These are phyloP conservation scores for Columba guinea DNA, from an alignment of 2,797 vertebrate species.

Conservation along the genomic window DNA sequence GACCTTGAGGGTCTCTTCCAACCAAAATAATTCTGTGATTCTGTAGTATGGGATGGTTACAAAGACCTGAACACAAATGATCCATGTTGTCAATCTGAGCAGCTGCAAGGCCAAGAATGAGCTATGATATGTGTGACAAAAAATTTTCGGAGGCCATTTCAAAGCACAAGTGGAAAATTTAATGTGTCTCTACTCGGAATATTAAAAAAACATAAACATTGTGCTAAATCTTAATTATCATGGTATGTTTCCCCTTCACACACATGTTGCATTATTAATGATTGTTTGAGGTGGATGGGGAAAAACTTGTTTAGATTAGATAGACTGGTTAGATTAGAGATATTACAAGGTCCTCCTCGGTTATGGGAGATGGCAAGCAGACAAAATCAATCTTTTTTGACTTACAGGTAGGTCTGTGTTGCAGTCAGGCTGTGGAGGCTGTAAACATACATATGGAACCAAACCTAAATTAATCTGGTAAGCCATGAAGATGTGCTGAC, in stretches of 20 bases:
- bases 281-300: not conserved
- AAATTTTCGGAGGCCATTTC: not conserved
- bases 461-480: not conserved
- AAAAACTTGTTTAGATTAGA: not conserved
- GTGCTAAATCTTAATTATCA: not conserved
- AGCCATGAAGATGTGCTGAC: not conserved
- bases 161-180: not conserved
- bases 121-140: not conserved
- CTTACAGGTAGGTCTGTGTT: not conserved
- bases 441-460: not conserved
- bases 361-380: not conserved
- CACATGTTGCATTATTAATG: not conserved
- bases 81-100: not conserved
- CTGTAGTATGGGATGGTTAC: no score
- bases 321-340: not conserved
- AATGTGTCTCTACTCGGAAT: not conserved
- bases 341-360: not conserved
- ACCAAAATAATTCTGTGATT: no score
- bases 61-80: not conserved
- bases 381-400: constrained; percentile 3
- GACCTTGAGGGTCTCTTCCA: no score
- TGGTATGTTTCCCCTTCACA: not conserved
- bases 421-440: not conserved
- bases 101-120: not conserved
- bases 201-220: not conserved